Conservation (phyloP, 1,140 invertebrate genomes). For the Pogonomyrmex barbatus region DNA sequence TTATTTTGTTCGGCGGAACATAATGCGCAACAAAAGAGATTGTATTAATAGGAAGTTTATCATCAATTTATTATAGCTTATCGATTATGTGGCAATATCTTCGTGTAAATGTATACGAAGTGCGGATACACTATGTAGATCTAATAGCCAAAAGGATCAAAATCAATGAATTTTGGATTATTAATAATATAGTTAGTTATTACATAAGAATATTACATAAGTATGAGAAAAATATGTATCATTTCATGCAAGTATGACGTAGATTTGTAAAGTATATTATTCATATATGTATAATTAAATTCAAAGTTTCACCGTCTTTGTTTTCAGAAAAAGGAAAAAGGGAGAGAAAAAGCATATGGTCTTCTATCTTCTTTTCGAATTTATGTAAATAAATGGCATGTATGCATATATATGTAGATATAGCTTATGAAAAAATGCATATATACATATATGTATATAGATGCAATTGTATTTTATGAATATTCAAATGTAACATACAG, state of each 20-base stretch:
- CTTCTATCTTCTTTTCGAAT: conserved; percentile 42
- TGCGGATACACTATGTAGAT: conserved; percentile 54
- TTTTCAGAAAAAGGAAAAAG: neutral
- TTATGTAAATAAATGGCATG: conserved; percentile 55
- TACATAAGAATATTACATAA: neutral
- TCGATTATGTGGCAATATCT: conserved; percentile 46
- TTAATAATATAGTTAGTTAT: conserved; percentile 52
- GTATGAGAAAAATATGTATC: conserved; percentile 30
- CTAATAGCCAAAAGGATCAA: conserved; percentile 51
- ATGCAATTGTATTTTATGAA: conserved; percentile 52
- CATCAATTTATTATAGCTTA: conserved; percentile 53
- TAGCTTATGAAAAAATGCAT: conserved; percentile 38
- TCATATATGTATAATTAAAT: conserved; percentile 51
- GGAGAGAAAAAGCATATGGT: conserved; percentile 1
- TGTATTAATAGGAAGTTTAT: conserved; percentile 51
- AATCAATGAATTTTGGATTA: conserved; percentile 48
- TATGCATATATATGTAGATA: conserved; percentile 62
- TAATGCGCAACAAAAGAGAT: conserved; percentile 52
- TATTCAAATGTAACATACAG: conserved; percentile 54
- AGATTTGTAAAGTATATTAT: conserved; percentile 56
- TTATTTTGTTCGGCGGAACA: conserved; percentile 36
- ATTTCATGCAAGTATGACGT: conserved; percentile 49
- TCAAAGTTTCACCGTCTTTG: conserved; percentile 18
- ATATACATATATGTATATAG: conserved; percentile 49
- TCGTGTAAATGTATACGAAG: conserved; percentile 63